Base-by-base conservation (phyloP, 2,113 vertebrate genomes). In the Hydrochoerus hydrochaeris region DNA sequence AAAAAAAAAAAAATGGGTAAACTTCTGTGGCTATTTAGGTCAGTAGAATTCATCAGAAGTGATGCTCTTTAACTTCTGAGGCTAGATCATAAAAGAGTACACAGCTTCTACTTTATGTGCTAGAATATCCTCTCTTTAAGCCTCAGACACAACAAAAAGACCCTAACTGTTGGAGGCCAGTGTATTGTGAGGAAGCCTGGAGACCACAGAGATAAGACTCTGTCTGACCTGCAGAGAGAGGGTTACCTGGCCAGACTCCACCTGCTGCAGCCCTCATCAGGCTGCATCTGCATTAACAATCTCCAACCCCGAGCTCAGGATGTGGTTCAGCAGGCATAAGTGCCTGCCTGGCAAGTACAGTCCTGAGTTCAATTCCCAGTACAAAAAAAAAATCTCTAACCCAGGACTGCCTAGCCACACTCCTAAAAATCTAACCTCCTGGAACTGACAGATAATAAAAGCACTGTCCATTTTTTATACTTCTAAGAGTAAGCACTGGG, bases 1-100 rank as follows among this genome's bases (percentile, higher is more conserved):
- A 30, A 65, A 65, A 32, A 65, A 84, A 84, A 91, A 89, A 83
- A 86, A 94, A 22, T 67, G 7, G 73, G n/a, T 62, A 28, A 44
- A 20, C 7, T 58, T 65, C 57, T 94, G 49, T 95, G 49, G 92
- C 80, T 88, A 54, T 89, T 92, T 78, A 69, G 30, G 65, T 82
- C 86, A 81, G 7, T 4, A 86, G 32, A 85, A 20, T 41, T 65
- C 52, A n/a, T 49, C 89, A 75, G 57, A 84, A 89, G 62, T 63
- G 67, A 85, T 35, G 35, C 17, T 85, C 63, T 95, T 19, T 38
- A 85, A 75, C 35, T 95, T 95, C 86, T 41, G 57, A 77, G 46
- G 49, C 28, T 82, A 57, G 49, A 82, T 7, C 82, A 83, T 82
- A 58, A 85, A 67, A 46, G 52, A 52, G 19, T 12, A 22, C 7